Evolutionary conservation across 2,113 vertebrate species (phyloP), one percentile per base, ranked within the genome.

Genomic region (Antennarius striatus): DNA sequence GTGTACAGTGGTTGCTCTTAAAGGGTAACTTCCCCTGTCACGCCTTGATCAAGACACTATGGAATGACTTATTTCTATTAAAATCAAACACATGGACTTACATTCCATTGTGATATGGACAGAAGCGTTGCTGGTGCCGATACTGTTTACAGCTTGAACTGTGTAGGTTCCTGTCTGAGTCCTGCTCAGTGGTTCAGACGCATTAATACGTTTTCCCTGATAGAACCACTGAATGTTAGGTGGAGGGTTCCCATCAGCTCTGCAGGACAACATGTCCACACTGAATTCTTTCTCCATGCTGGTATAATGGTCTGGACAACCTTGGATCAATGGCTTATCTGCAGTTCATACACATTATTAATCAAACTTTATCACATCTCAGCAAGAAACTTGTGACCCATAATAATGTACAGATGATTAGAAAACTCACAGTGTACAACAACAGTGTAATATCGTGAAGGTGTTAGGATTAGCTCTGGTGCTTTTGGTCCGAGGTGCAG

Each of bases 31-130:
- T 39, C 88, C 90, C 29, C 50, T 56, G 4, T 88, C 56, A 0
- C 15, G 0, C 51, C 69, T 84, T 32, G 10, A 40, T 40, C 39
- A 40, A 40, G 1, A 3, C 42, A 43, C 1, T 43, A 11, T 43
- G 11, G 3, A 43, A 43, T 11, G 9, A 43, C 42, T 16, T 10
- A 6, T 47, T 1, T 13, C 15, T 28, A 9, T 17, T 3, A 4
- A 12, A 32, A 67, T 50, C 22, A 45, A 16, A 32, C 11, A 22
- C 16, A 56, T 53, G 28, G 17, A 85, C 90, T 85, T 48, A 91
- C 89, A 88, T 85, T 86, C 75, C 1, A 89, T 28, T 16, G 29
- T 84, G 71, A 90, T 72, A 0, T 29, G 0, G 10, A 86, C 39
- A 12, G 6, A 9, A 8, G 12, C 29, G 10, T 0, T 28, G 40